Evolutionary conservation across 2,888 invertebrate species (phyloP), one percentile per base, ranked within the genome.

Genomic region (Dicyrtomina minuta): DNA sequence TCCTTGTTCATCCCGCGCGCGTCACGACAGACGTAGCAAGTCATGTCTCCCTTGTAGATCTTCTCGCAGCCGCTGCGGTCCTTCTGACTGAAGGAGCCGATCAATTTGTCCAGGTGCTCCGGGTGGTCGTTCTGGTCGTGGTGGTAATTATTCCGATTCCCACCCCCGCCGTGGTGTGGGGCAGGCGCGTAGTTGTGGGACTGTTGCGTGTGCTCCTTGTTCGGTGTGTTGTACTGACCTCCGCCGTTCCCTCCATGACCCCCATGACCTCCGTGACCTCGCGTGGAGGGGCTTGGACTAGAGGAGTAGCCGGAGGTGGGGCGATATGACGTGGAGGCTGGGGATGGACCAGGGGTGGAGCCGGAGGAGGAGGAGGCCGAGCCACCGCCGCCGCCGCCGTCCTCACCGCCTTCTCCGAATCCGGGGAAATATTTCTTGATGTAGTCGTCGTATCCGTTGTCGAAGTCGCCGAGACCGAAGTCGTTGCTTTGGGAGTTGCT

Each of bases 21-120:
- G 78, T 90, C 89, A 90, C 89, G 82, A 80, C 91, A 91, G 76
- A 88, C 85, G 80, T 87, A 90, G 80, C 91, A 91, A 0, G 89
- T 90, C 89, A 90, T 89, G 49, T 89, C 88, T 76, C 89, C 88
- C 79, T 88, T 88, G 72, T 86, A 84, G 0, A 88, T 85, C 80
- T 88, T 89, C 79, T 89, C 88, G 80, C 91, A 91, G 4, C 75
- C 77, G 27, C 88, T 87, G 75, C 89, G 84, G 79, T 90, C 90
- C 80, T 89, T 89, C 79, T 87, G 86, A 72, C 86, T 86, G 78
- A 90, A 90, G 78, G 89, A 89, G n/a, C 88, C 88, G 74, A 90
- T 82, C 61, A 89, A 88, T 79, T 87, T 86, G 79, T 88, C 88
- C 17, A 90, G 87, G 72, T 89, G 88, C 79, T 65, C 70, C 13